Evolutionary conservation across 2,888 invertebrate species (phyloP), one percentile per base, ranked within the genome.

Genomic region (Aphrophora alni): DNA sequence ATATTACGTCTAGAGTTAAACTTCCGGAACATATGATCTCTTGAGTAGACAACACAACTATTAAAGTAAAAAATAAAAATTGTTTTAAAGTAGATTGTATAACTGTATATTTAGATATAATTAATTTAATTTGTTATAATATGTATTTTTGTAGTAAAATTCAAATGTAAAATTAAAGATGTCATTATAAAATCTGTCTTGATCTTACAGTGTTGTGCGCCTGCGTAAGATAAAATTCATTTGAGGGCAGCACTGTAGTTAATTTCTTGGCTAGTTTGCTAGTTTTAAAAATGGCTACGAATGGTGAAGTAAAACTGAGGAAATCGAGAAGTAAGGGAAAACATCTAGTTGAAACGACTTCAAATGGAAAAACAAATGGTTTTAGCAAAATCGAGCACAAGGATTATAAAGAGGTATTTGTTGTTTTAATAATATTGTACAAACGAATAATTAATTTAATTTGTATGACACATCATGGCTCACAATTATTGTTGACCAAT

Each of bases 361-460:
- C 14, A 28, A 77, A 77, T 69, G 69, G 77, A 24, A 77, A 77
- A 69, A 38, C 68, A 14, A 77, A 77, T 77, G 77, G 77, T 38
- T 33, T 38, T 24, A 27, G 24, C 4, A 59, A 27, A 59, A 14
- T 68, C n/a, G 3, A 33, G 38, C 21, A 3, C 27, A 25, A 7
- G 4, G 24, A 38, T n/a, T 74, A 28, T 71, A n/a, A 71, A 25
- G 71, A 27, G 27, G 27, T 73, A 73, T 17, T 73, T 2, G 2
- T 14, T 8, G 25, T 25, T 72, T 27, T 72, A 0, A 7, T 72
- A 70, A 33, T 33, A 33, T 33, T 33, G n/a, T n/a, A n/a, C n/a
- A n/a, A n/a, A n/a, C n/a, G n/a, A n/a, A n/a, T n/a, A n/a, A n/a
- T n/a, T 33, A 33, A 33, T 7, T 4, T 33, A 10, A 33, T 10